Base-by-base conservation (phyloP, 2,113 vertebrate genomes). In the Coturnix japonica region DNA sequence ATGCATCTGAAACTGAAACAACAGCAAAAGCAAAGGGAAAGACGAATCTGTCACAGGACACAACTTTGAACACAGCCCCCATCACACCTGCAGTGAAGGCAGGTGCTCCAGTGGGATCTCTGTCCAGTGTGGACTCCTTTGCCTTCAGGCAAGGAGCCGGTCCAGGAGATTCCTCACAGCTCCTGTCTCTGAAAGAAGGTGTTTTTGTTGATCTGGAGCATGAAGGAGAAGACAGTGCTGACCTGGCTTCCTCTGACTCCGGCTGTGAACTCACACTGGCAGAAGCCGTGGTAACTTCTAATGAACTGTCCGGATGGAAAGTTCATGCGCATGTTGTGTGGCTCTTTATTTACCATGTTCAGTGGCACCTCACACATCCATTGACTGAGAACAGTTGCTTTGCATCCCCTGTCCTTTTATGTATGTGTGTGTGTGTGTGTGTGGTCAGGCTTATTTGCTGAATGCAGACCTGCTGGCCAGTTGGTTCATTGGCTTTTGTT, bases 231-330 rank as follows among this genome's bases (percentile, higher is more conserved):
- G 82, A 82, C 65, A 95, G 94, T 85, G 87, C 81, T 10, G 94
- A 96, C 44, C 89, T 96, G 67, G 49, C 81, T 79, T 98, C 98
- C 37, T 96, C 98, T 0, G 97, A 98, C 90, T 98, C 97, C 3
- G 97, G 97, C 96, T 98, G 97, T 5, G 97, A 98, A 93, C 96
- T 98, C 76, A 97, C 97, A 47, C 95, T 98, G 95, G 96, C 97
- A 22, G 97, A 98, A 96, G 95, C 97, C 46, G 87, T 96, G 98
- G 97, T 98, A 98, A 97, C 97, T 96, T 89, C 94, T 94, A 31
- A 70, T 95, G 96, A 96, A 92, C 96, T 77, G 82, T 81, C 95
- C 90, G 1, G 94, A 65, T 0, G 75, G 95, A 93, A 91, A 92
- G 90, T 96, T 89, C 94, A 76, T 96, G 93, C 89, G 98, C 98